Conservation (phyloP, 2,888 invertebrate species). For the Clivina fossor region DNA sequence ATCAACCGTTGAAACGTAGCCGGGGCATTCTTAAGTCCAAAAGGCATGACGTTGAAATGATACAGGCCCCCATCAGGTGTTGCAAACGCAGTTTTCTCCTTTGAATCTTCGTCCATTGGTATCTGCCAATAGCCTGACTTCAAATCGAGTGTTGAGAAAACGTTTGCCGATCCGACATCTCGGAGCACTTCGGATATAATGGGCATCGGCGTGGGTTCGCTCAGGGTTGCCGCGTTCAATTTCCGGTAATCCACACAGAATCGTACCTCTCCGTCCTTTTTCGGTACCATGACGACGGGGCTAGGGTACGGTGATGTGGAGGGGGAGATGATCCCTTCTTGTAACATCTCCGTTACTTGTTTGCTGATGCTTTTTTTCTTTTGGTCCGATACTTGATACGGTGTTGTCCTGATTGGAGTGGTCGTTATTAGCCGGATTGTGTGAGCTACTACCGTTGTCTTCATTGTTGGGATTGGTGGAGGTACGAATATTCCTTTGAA, state of each 20-base stretch:
- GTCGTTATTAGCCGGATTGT: constrained; percentile 8
- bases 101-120: constrained; percentile 38
- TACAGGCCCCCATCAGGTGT: constrained; percentile 43
- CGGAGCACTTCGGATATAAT: constrained; percentile 39
- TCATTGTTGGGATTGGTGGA: not conserved
- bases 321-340: constrained; percentile 38
- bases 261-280: constrained; percentile 37
- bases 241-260: constrained; percentile 41
- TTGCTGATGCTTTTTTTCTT: constrained; percentile 34
- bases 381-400: constrained; percentile 39
- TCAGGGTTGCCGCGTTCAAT: constrained; percentile 34
- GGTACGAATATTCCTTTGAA: not conserved
- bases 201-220: constrained; percentile 38
- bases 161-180: constrained; percentile 41
- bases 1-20: constrained; percentile 44
- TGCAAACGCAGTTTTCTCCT: constrained; percentile 42
- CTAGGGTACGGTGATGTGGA: constrained; percentile 36
- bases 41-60: constrained; percentile 44
- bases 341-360: constrained; percentile 39
- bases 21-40: constrained; percentile 43
- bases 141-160: constrained; percentile 44
- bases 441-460: not conserved
- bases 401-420: constrained; percentile 34
- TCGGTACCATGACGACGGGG: constrained; percentile 37
- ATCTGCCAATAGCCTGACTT: constrained; percentile 46